Percentiles rank a stretch among this genome's conserved stretches.
Conservation (phyloP, 2,888 invertebrate species). For the Cryptophagus acutangulus region DNA sequence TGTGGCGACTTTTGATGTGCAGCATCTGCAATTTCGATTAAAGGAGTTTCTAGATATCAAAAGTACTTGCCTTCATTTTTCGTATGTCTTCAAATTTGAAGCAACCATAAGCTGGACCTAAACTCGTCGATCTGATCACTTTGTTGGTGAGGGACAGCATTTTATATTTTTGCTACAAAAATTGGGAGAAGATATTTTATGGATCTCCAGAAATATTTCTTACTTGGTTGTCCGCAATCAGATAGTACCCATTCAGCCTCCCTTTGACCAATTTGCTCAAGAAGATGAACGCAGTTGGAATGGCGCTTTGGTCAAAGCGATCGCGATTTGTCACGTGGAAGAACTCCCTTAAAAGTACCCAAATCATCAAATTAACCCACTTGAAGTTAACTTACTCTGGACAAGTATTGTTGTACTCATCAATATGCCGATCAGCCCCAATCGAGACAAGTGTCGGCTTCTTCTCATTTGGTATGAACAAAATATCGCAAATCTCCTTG, state of each 20-base stretch:
- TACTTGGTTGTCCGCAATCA: slow-evolving; percentile 62
- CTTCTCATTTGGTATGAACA: slow-evolving; percentile 51
- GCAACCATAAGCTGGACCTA: slow-evolving; percentile 64
- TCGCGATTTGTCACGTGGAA: slow-evolving; percentile 1
- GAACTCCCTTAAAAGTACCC: slow-evolving; percentile 4
- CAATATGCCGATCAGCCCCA: slow-evolving; percentile 52
- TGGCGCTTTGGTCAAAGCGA: slow-evolving; percentile 46
- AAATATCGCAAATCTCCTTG: slow-evolving; percentile 53
- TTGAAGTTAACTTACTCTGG: slow-evolving; percentile 12
- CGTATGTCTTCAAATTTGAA: slow-evolving; percentile 50
- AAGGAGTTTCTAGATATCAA: slow-evolving; percentile 5
- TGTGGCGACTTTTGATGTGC: slow-evolving; percentile 47
- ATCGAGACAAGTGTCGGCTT: slow-evolving; percentile 53
- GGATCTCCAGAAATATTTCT: slow-evolving; percentile 1
- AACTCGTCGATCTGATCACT: slow-evolving; percentile 60
- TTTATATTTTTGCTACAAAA: slow-evolving; percentile 63
- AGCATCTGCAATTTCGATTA: slow-evolving; percentile 38
- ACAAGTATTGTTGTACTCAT: slow-evolving; percentile 27
- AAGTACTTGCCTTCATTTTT: slow-evolving; percentile 44
- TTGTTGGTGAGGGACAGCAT: slow-evolving; percentile 59
- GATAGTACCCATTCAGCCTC: slow-evolving; percentile 41
- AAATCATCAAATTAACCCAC: background rate
- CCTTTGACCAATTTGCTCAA: slow-evolving; percentile 20
- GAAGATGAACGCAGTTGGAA: slow-evolving; percentile 49
- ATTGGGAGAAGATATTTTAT: slow-evolving; percentile 3